A percentile compares a stretch with the other conserved stretches of the same genome.
These are phyloP conservation scores for Istiophorus platypterus DNA, from an alignment of 2,113 vertebrate genomes.

Conservation along the genomic window DNA sequence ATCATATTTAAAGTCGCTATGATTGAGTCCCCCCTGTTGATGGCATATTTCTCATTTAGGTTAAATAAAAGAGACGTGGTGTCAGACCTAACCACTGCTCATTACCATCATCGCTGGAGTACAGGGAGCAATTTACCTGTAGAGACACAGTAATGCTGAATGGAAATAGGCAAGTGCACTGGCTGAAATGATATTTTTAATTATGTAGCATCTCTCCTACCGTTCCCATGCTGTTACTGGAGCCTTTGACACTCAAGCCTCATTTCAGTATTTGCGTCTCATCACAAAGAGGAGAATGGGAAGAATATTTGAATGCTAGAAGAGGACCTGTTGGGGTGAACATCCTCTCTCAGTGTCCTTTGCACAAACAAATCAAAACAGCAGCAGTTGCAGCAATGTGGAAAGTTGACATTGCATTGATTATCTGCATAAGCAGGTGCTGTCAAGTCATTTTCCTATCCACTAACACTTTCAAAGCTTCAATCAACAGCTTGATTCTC, in stretches of 20 bases:
- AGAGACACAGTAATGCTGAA: constrained; percentile 67
- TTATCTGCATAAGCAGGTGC: constrained; percentile 60
- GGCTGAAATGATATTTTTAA: constrained; percentile 83
- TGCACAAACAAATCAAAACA: constrained; percentile 44
- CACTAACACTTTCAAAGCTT: constrained; percentile 49
- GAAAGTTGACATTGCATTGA: constrained; percentile 54
- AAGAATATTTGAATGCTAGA: not conserved
- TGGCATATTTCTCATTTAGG: constrained; percentile 83
- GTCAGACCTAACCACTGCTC: constrained; percentile 76
- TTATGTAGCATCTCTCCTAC: constrained; percentile 73
- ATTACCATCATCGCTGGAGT: constrained; percentile 78
- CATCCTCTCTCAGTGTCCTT: not conserved
- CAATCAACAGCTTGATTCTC: constrained; percentile 58
- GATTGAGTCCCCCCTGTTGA: constrained; percentile 73
- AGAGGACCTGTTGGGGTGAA: not conserved
- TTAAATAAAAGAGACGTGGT: constrained; percentile 82
- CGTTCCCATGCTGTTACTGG: constrained; percentile 61
- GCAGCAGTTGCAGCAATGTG: not conserved
- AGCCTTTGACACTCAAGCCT: constrained; percentile 64
- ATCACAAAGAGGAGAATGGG: constrained; percentile 48
- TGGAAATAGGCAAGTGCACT: constrained; percentile 77
- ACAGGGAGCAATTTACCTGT: constrained; percentile 81
- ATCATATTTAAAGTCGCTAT: constrained; percentile 78
- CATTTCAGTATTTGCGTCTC: constrained; percentile 82
- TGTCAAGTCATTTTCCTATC: constrained; percentile 42